Percentiles rank a stretch among this genome's conserved stretches.
Evolutionary conservation across 2,888 invertebrate genomes (phyloP).

Genomic region (Leptopilina syphax): DNA sequence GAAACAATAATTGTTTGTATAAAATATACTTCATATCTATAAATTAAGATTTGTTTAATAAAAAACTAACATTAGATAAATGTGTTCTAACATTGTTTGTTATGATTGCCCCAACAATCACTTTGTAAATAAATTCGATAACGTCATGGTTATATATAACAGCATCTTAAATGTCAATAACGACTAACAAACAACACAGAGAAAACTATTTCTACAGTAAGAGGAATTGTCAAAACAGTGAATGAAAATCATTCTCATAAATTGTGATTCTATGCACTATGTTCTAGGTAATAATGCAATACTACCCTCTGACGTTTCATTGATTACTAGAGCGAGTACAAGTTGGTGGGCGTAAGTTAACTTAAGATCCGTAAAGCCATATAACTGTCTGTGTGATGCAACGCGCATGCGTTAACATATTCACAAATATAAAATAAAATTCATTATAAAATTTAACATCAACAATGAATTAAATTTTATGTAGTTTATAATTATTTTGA

Average conservation of each 20-base stretch:
- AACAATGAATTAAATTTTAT: too few relatives aligned
- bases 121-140: slow-evolving; percentile 13
- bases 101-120: slow-evolving; percentile 43
- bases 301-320: slow-evolving; percentile 52
- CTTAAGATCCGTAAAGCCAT: slow-evolving; percentile 9
- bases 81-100: not conserved
- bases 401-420: slow-evolving; percentile 5
- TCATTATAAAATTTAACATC: too few relatives aligned
- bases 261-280: not conserved
- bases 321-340: slow-evolving; percentile 56
- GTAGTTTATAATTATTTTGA: too few relatives aligned
- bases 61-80: not conserved
- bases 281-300: not conserved
- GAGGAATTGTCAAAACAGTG: not conserved
- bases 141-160: not conserved
- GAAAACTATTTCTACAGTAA: not conserved
- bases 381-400: not conserved
- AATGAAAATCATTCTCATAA: not conserved
- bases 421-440: not conserved
- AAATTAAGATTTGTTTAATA: not conserved
- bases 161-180: not conserved
- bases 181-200: not conserved
- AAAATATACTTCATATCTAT: too few relatives aligned
- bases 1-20: too few relatives aligned
- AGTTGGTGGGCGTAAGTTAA: not conserved